Evolutionary conservation across 2,113 vertebrate species (phyloP).

Genomic region (Falcunculus frontatus): DNA sequence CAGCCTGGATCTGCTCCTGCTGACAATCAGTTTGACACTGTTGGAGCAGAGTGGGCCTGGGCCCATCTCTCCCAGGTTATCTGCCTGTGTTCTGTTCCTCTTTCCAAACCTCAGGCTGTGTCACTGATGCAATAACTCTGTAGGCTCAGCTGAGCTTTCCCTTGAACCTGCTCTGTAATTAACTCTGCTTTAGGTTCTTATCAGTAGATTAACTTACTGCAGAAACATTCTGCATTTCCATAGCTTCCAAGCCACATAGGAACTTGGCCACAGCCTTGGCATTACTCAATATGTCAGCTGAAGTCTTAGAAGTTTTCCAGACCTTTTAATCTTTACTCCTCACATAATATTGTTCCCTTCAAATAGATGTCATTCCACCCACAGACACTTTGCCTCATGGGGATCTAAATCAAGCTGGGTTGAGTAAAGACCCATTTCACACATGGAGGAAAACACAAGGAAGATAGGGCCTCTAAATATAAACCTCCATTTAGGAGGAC

Average conservation of each 20-base stretch:
- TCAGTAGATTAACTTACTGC: constrained; percentile 30
- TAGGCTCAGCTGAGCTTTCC: neutral
- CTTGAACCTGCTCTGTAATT: constrained; percentile 45
- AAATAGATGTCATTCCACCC: neutral
- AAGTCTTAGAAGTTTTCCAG: constrained; percentile 32
- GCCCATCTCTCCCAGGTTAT: neutral
- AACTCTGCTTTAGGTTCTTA: constrained; percentile 36
- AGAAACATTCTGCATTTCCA: constrained; percentile 28
- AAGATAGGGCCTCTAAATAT: neutral
- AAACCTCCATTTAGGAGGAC: neutral
- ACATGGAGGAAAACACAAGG: neutral
- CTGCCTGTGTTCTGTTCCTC: neutral
- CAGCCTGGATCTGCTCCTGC: neutral
- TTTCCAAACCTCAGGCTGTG: neutral
- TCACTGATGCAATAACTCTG: neutral
- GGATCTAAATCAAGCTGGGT: neutral
- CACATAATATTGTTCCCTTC: neutral
- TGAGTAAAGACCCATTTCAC: constrained; percentile 9
- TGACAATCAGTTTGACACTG: neutral
- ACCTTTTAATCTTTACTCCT: constrained; percentile 29
- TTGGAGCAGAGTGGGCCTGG: neutral
- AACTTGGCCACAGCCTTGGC: neutral
- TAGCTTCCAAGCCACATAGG: neutral
- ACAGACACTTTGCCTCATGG: neutral
- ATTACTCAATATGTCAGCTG: neutral